Evolutionary conservation across 2,888 invertebrate species (phyloP).

Genomic region (Crossocerus cetratus): DNA sequence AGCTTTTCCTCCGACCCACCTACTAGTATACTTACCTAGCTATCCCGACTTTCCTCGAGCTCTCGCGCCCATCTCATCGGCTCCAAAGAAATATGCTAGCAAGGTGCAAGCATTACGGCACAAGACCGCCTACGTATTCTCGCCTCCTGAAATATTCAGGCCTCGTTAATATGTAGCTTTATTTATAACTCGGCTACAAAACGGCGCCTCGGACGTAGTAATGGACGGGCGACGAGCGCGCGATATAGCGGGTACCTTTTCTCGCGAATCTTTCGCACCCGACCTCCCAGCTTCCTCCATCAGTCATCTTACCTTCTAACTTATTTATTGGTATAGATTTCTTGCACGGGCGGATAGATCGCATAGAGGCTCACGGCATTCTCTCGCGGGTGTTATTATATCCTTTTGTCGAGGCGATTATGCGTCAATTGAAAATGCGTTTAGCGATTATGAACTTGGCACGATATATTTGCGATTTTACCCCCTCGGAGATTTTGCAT

Average conservation of each 20-base stretch:
- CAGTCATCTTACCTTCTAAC: neutral
- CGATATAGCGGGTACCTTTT: neutral
- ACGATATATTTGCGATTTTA: neutral
- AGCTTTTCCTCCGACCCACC: neutral
- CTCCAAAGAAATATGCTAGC: neutral
- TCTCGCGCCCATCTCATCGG: neutral
- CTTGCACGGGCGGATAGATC: too few relatives aligned
- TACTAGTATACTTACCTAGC: neutral
- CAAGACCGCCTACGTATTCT: neutral
- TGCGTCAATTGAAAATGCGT: neutral
- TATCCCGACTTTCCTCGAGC: neutral
- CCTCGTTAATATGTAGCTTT: neutral
- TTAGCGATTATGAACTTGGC: neutral
- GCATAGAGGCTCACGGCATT: too few relatives aligned
- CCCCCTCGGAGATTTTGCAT: neutral
- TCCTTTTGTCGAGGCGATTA: too few relatives aligned
- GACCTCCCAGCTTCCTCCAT: neutral
- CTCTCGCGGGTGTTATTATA: too few relatives aligned
- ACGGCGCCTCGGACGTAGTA: neutral
- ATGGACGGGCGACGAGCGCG: neutral
- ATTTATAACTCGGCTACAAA: neutral
- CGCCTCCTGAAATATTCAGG: neutral
- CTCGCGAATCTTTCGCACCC: neutral
- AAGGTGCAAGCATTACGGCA: neutral
- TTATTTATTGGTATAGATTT: neutral